Evolutionary conservation across 2,113 vertebrate species (phyloP).

Genomic region (Cyanistes caeruleus): DNA sequence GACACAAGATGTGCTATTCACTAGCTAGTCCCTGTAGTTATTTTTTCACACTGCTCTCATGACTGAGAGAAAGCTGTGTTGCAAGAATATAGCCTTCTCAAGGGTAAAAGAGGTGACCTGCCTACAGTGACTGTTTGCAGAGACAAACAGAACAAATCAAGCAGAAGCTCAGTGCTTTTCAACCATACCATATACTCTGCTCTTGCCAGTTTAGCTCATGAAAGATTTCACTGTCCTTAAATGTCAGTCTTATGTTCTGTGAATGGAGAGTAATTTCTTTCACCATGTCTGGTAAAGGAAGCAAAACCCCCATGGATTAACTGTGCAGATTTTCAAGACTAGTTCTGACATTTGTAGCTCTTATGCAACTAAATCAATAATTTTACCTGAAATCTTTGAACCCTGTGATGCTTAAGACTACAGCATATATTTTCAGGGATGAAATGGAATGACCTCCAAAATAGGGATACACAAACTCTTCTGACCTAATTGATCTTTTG

Average conservation of each 20-base stretch:
- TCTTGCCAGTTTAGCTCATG: not conserved
- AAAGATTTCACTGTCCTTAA: not conserved
- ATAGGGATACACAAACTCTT: not conserved
- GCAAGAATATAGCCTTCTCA: conserved; percentile 4
- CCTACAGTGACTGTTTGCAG: not conserved
- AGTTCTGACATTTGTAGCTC: not conserved
- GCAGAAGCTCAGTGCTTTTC: not conserved
- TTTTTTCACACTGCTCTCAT: conserved; percentile 6
- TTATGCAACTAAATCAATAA: not conserved
- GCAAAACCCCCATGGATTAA: not conserved
- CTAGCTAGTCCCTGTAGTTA: not conserved
- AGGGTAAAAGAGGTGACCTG: conserved; percentile 16
- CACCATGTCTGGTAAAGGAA: not conserved
- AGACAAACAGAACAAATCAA: not conserved
- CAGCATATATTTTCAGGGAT: not conserved
- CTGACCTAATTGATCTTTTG: not conserved
- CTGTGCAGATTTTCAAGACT: not conserved
- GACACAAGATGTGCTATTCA: not conserved
- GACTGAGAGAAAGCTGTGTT: conserved; percentile 37
- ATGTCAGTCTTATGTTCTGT: not conserved
- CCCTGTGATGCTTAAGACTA: not conserved
- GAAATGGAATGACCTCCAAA: not conserved
- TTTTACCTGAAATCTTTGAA: not conserved
- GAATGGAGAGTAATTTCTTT: not conserved
- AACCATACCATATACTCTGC: not conserved